Percentiles rank a stretch among this genome's conserved stretches.
These are phyloP conservation scores for Mimas tiliae DNA, from an alignment of 2,888 invertebrate species.

Conservation along the genomic window DNA sequence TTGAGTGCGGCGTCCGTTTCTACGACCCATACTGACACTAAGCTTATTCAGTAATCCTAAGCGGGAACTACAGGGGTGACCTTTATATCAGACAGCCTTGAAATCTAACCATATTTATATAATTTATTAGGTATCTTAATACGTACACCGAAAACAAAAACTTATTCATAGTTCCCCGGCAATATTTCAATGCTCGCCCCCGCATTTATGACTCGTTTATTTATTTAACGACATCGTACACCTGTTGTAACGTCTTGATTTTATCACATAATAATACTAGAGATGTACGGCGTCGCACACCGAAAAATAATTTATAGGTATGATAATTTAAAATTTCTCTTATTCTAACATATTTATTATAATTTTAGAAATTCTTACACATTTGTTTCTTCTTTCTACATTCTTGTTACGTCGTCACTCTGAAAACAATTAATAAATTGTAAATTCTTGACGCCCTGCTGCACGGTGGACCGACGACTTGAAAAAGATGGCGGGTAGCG, in stretches of 20 bases:
- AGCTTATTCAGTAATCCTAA: background rate
- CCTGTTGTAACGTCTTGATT: constrained; percentile 25
- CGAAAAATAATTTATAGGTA: constrained; percentile 5
- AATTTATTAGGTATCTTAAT: background rate
- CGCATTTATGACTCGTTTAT: constrained; percentile 20
- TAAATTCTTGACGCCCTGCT: no score
- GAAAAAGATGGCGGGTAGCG: no score
- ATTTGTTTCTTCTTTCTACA: no score
- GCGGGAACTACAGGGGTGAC: background rate
- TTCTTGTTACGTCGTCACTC: no score
- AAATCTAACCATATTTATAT: background rate
- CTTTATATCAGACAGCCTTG: background rate
- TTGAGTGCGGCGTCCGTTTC: no score
- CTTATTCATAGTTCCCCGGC: constrained; percentile 13
- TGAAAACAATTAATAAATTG: no score
- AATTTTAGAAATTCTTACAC: no score
- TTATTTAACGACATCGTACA: constrained; percentile 14
- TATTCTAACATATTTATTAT: no score
- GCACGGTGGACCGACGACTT: no score
- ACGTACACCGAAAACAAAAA: constrained; percentile 3
- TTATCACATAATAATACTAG: constrained; percentile 32
- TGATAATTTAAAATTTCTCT: background rate
- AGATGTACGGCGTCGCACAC: constrained; percentile 36
- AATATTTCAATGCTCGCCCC: constrained; percentile 20
- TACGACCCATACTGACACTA: no score